Evolutionary conservation across 2,113 vertebrate species (phyloP), one percentile per base, ranked within the genome.

Genomic region (Circaetus gallicus): DNA sequence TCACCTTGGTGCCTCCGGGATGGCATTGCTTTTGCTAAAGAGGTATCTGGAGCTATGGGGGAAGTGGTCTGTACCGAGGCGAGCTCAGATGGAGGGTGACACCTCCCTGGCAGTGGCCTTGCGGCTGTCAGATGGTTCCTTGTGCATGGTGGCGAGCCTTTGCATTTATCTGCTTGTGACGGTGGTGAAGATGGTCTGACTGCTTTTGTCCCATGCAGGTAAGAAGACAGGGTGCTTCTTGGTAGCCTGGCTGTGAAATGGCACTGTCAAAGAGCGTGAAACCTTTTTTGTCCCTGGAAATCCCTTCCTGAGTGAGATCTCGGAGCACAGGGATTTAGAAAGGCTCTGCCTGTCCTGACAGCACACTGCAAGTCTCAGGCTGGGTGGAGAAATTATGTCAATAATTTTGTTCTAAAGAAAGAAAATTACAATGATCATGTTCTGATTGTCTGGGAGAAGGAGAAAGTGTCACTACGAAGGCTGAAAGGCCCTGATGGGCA

Each of bases 11-110:
- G 73, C 67, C 59, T 22, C n/a, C 0, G 1, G 53, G 9, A 3
- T 17, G 56, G 40, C 31, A 2, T 6, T 4, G 1, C 42, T 50
- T 31, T 6, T 9, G 58, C 43, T 50, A 0, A 28, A 6, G 76
- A 49, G 43, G 10, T 19, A 0, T 18, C 43, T n/a, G 65, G 70
- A 61, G 78, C 45, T 32, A 1, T 7, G 50, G 25, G 86, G 50
- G 85, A 34, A 31, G 65, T 2, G 3, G 16, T 20, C 8, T 43
- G 63, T 22, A 13, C 26, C 2, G 1, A 47, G 58, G 28, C 0
- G 19, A 29, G 70, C 82, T 81, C 65, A 18, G 77, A 3, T 2
- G 26, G 71, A 61, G 40, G 76, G 28, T 61, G 65, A 3, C 74
- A 28, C 16, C 73, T 62, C 61, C 80, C 65, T n/a, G 16, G 53